Evolutionary conservation across 2,797 vertebrate genomes (phyloP), one percentile per base, ranked within the genome.

Genomic region (Dendrocincla tyrannina): DNA sequence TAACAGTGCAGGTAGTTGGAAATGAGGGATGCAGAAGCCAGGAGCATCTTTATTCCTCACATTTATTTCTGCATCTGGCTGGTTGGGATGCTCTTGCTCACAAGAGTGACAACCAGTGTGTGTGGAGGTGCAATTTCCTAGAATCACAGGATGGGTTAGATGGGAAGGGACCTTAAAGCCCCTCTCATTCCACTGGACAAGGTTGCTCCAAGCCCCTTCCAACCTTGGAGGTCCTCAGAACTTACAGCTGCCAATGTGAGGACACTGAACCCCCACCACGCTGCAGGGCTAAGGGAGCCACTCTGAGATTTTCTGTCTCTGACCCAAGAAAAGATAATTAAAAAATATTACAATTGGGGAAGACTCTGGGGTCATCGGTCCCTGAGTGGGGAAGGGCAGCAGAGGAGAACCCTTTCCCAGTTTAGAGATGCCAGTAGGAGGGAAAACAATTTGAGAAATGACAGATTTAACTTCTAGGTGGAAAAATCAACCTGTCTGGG

Each of bases 31-130:
- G 12, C 28, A 67, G 76, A 47, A 93, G 44, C 52, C 41, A 63
- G 68, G 41, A 87, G 59, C 37, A 85, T 28, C 23, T 93, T 94
- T 81, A 66, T 62, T 77, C 60, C 72, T 68, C 41, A 19, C 9
- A 47, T 80, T 69, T 70, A 27, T 87, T 94, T 94, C 83, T 47
- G 74, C 1, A 0, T 39, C 66, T 3, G 3, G 37, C 16, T 39
- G n/a, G 16, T 2, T 0, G 4, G 39, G 68, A 28, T 5, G 1
- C 30, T 81, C 12, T n/a, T 19, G 12, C 20, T 94, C 0, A 0
- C 25, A 24, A 33, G 39, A 49, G 33, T 2, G 8, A 44, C 35
- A 60, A 22, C 23, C 35, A 13, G 41, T 6, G 23, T 10, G 24
- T 23, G 23, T 16, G 37, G 44, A 52, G 28, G 7, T 6, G 2